phyloP scores from a whole-genome alignment of 2,888 invertebrate genomes.

The Petrolisthes manimaculis region DNA sequence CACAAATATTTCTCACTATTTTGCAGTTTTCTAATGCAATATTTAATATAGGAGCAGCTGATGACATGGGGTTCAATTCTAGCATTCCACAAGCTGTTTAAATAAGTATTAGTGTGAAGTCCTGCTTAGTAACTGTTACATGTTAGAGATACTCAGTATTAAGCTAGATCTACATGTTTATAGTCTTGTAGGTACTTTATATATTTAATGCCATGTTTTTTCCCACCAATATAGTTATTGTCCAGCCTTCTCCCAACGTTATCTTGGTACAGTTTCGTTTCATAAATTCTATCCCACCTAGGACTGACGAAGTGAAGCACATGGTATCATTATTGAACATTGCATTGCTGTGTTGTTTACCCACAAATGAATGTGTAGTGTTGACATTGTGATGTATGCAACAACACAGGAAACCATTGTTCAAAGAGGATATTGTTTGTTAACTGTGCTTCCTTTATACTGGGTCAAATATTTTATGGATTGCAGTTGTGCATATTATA shows the following conservation, averaged over 20 bases:
- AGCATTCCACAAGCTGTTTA: slow-evolving; percentile 47
- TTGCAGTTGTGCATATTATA: no score
- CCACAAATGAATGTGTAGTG: no score
- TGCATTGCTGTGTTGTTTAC: no score
- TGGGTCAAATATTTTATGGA: no score
- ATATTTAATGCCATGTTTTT: no score
- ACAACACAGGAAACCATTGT: no score
- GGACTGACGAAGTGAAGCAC: no score
- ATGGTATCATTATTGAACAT: no score
- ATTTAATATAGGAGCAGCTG: slow-evolving; percentile 19
- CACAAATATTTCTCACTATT: slow-evolving; percentile 10
- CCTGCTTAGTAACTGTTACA: slow-evolving; percentile 32
- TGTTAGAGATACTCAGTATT: slow-evolving; percentile 26
- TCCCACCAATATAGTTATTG: not conserved
- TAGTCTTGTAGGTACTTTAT: not conserved
- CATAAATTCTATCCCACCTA: no score
- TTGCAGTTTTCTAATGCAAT: slow-evolving; percentile 21
- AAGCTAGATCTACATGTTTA: slow-evolving; percentile 19
- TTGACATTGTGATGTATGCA: no score
- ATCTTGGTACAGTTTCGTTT: not conserved
- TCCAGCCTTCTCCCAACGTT: not conserved
- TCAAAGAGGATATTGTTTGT: no score
- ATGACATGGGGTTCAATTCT: slow-evolving; percentile 18
- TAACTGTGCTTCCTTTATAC: no score
- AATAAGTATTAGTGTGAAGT: slow-evolving; percentile 39